These are phyloP conservation scores for Xiphophorus birchmanni DNA, from an alignment of 2,797 vertebrate species.

Conservation along the genomic window DNA sequence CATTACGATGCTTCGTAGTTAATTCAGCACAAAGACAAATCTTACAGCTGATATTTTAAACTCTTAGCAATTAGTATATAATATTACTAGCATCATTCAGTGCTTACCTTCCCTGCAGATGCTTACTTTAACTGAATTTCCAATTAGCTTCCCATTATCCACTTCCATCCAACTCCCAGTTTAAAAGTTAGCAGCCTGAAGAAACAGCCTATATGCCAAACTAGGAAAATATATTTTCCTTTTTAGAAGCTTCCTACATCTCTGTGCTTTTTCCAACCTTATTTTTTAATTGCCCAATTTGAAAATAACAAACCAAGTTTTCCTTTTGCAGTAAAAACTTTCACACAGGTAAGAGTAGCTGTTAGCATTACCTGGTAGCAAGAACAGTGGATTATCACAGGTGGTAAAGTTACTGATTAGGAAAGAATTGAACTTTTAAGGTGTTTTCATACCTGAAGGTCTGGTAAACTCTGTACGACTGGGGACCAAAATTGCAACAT, in stretches of 20 bases:
- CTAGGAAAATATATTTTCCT: neutral
- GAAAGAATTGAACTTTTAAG: neutral
- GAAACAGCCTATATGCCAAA: neutral
- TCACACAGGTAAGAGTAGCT: neutral
- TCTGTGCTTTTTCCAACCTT: neutral
- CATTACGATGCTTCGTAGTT: neutral
- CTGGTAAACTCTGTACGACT: no score
- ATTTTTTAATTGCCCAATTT: neutral
- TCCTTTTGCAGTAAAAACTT: neutral
- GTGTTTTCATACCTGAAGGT: no score
- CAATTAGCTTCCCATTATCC: neutral
- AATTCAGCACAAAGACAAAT: neutral
- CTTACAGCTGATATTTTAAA: neutral
- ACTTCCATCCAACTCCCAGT: neutral
- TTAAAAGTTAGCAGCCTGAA: neutral
- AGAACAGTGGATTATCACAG: neutral
- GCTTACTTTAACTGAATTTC: neutral
- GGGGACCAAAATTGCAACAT: no score
- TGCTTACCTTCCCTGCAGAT: neutral
- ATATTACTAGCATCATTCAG: neutral
- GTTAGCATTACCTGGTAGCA: neutral
- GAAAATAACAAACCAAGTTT: neutral
- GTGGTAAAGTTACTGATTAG: neutral
- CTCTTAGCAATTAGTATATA: neutral
- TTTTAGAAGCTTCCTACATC: neutral